phyloP scores from a whole-genome alignment of 2,888 invertebrate species.

The Emmelina monodactyla region DNA sequence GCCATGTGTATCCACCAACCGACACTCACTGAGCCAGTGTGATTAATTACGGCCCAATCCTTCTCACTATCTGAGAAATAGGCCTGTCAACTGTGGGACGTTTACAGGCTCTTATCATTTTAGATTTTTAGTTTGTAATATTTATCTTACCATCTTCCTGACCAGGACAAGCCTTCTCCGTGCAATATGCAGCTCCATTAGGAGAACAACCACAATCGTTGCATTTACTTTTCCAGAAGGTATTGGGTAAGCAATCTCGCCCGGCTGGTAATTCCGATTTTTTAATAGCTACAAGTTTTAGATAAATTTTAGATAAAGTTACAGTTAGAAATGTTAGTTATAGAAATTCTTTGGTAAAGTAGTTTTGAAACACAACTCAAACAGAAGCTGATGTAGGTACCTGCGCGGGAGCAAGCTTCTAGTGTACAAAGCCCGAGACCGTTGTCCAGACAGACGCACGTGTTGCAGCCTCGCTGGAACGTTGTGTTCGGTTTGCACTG shows the following conservation, averaged over 20 bases:
- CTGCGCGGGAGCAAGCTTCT: slow-evolving; percentile 22
- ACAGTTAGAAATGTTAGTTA: neutral
- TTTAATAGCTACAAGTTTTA: slow-evolving; percentile 15
- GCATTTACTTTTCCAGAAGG: slow-evolving; percentile 30
- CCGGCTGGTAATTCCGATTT: slow-evolving; percentile 17
- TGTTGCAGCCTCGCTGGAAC: slow-evolving; percentile 55
- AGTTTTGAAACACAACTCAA: neutral
- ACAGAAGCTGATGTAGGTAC: too few species aligned
- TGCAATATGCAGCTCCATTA: slow-evolving; percentile 25
- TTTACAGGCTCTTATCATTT: neutral
- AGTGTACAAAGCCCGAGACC: slow-evolving; percentile 49
- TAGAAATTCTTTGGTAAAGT: neutral
- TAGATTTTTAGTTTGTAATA: neutral
- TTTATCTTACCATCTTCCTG: slow-evolving; percentile 17
- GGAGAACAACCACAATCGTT: slow-evolving; percentile 45
- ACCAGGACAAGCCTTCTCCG: slow-evolving; percentile 23
- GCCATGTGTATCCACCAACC: too few species aligned
- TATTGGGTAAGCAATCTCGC: slow-evolving; percentile 22
- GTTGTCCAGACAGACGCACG: slow-evolving; percentile 49
- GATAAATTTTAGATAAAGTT: too few species aligned
- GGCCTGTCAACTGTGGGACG: too few species aligned
- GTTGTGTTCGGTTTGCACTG: slow-evolving; percentile 50
- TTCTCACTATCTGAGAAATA: too few species aligned
- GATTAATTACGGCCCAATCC: too few species aligned
- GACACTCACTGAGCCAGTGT: too few species aligned